phyloP scores from a whole-genome alignment of 1,140 invertebrate species.

The Drosophila asahinai region DNA sequence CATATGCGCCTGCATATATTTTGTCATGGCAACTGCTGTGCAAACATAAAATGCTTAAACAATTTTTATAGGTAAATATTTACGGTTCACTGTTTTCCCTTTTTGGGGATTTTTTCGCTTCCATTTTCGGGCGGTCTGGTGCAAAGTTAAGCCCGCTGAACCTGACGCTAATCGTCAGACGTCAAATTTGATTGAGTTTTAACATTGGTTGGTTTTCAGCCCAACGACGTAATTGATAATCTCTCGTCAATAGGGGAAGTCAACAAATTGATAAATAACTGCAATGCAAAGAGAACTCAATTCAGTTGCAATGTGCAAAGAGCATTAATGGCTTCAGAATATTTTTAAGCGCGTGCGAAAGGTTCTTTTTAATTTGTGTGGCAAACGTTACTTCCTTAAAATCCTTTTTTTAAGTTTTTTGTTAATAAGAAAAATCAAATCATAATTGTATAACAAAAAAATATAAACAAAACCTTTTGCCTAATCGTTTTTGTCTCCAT shows the following conservation, averaged over 20 bases:
- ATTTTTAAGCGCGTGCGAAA: neutral
- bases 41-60: constrained; percentile 81
- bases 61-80: constrained; percentile 78
- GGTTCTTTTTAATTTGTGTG: no score
- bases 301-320: neutral
- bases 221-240: constrained; percentile 60
- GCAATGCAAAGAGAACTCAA: neutral
- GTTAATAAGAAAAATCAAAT: no score
- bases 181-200: constrained; percentile 73
- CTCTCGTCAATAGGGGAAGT: neutral
- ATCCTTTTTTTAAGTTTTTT: no score
- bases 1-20: constrained; percentile 21
- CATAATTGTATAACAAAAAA: no score
- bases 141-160: constrained; percentile 4
- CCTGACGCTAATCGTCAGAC: constrained; percentile 63
- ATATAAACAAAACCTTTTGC: no score
- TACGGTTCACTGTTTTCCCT: constrained; percentile 20
- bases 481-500: no score
- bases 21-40: constrained; percentile 71
- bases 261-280: constrained; percentile 26
- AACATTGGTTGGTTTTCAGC: constrained; percentile 39
- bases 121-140: neutral
- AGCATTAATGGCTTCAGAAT: neutral
- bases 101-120: constrained; percentile 5
- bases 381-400: no score